Percentiles rank a stretch among this genome's conserved stretches.
Evolutionary conservation across 2,888 invertebrate genomes (phyloP).

Genomic region (Morinoia aosen): DNA sequence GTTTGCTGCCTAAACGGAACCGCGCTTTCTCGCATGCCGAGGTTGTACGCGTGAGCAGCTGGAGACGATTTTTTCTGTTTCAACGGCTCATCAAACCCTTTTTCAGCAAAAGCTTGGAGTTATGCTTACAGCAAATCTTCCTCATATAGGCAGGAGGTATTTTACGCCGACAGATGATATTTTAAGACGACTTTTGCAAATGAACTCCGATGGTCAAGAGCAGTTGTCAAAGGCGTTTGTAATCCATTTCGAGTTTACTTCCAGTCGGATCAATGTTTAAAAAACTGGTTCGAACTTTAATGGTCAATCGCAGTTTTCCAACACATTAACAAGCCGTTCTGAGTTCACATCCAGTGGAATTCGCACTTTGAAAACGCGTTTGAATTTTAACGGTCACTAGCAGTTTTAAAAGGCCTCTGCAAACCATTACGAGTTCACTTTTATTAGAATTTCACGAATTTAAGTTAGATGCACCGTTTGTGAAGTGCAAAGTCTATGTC

Average conservation of each 20-base stretch:
- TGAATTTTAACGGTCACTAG: not conserved
- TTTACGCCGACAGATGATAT: not conserved
- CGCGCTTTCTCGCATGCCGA: not conserved
- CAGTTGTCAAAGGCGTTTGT: not conserved
- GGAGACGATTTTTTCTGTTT: not conserved
- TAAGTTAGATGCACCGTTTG: not conserved
- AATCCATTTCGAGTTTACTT: not conserved
- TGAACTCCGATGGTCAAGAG: not conserved
- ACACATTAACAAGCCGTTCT: not conserved
- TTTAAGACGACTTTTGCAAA: not conserved
- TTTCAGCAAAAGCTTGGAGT: not conserved
- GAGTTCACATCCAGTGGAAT: not conserved
- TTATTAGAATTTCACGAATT: not conserved
- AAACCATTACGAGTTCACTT: not conserved
- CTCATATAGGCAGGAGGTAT: not conserved
- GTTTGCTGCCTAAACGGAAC: not conserved
- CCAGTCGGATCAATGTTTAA: not conserved
- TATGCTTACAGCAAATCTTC: not conserved
- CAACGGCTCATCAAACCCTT: not conserved
- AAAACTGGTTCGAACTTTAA: not conserved
- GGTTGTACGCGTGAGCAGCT: not conserved
- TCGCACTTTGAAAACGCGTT: not conserved
- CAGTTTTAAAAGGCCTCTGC: not conserved
- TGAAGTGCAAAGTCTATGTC: not conserved
- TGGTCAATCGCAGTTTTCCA: not conserved